Evolutionary conservation across 2,888 invertebrate genomes (phyloP), one percentile per base, ranked within the genome.

Genomic region (Agrilus biguttatus): DNA sequence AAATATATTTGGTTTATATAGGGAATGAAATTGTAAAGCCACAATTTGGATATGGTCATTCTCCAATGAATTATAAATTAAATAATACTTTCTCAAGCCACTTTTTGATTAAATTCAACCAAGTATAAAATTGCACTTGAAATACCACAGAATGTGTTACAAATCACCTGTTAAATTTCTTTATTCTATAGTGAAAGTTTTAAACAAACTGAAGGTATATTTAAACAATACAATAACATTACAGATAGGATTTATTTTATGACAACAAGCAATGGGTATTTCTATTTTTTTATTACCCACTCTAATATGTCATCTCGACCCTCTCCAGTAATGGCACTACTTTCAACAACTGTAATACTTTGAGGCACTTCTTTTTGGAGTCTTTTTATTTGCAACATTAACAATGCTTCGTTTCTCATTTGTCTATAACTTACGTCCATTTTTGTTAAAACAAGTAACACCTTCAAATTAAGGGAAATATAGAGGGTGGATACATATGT

Each of bases 381-480:
- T 37, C 83, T 74, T 7, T 73, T 71, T 63, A 81, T 76, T 62
- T 88, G 85, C 49, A 89, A 66, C 83, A 88, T 88, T 2, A 88
- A 68, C 21, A 88, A 63, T 0, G 87, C 85, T 58, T 89, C 87
- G 59, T 88, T 88, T 39, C 87, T 71, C 85, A 88, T 87, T 59
- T 88, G 88, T 10, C 86, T 71, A 63, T 88, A 87, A 5, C 87
- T 85, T 1, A 83, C 78, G 55, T 89, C 88, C 83, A 85, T 87
- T 69, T 89, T 89, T 12, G 80, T 77, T 8, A 89, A 62, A 1
- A 86, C 79, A 43, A 88, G 59, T 14, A 84, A 70, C 49, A 80
- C 72, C 78, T 80, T 60, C 8, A 66, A 66, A 46, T 43, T 17
- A 4, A 40, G n/a, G n/a, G n/a, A n/a, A 42, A 45, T 49, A 8